Evolutionary conservation across 30 jellyfish, hydroid and myxozoan genomes (phyloP), one percentile per base, ranked within the genome.

Genomic region (Aurelia aurita complex sp. Pacific): DNA sequence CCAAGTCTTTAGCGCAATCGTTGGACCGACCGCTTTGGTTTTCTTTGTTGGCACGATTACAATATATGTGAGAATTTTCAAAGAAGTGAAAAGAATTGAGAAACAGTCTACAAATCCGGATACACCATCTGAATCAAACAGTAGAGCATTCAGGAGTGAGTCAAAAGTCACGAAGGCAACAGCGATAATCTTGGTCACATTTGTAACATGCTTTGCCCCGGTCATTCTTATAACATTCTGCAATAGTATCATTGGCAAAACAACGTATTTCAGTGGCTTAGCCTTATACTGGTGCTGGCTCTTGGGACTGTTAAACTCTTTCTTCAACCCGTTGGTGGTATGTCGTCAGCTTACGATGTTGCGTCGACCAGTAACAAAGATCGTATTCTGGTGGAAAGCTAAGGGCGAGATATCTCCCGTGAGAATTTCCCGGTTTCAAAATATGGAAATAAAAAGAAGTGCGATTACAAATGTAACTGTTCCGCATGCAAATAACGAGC

Each of bases 171-270:
- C 70, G 11, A 61, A 23, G 36, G 70, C 70, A 4, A 61, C 70
- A 10, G 36, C 36, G 32, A 61, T 61, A 61, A 61, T 61, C 36
- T 23, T 61, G 13, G 4, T 61, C 13, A 23, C 36, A n/a, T 61
- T 61, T 61, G 70, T 61, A 0, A 61, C 36, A 17, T 61, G 70
- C 70, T 61, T 61, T 61, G 70, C 70, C 33, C 70, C 70, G 13
- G 36, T 23, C 12, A 17, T 61, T 17, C 10, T 23, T 5, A n/a
- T 61, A 0, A 17, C 70, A 17, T n/a, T 61, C 33, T 61, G 70
- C 36, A 61, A n/a, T 17, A 23, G 70, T 13, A 23, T 61, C 11
- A 17, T 61, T 61, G 34, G 34, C 38, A 17, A 1, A 4, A 61
- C 32, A 3, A 2, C 70, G 10, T 23, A 61, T 61, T 61, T 61